Evolutionary conservation across 2,888 invertebrate species (phyloP), one percentile per base, ranked within the genome.

Genomic region (Drosophila mimica): DNA sequence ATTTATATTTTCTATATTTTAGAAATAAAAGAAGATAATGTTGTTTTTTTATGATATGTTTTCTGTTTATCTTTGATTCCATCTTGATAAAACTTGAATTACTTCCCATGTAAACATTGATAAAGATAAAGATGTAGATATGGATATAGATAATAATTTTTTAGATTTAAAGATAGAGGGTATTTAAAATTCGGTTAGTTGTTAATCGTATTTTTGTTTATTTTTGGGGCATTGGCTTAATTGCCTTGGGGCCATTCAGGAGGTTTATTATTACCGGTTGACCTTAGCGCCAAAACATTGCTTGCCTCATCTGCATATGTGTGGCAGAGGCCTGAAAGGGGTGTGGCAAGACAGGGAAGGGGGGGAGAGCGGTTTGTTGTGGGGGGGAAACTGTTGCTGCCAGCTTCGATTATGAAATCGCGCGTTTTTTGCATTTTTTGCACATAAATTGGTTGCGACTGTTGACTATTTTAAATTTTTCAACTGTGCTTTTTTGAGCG

Each of bases 291-390:
- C 68, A 70, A 73, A 66, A 53, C 63, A 33, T 64, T 62, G 49
- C 70, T 84, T 86, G 80, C 88, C 80, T 88, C 85, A 86, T 86
- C 81, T 79, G 89, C 83, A 88, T 88, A 74, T 72, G 65, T 58
- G 36, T 8, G 25, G 46, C 20, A 25, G 52, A 70, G 31, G 46
- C 36, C 31, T 48, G 17, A 34, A n/a, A 40, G 28, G 28, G 28
- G 36, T 57, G 60, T 46, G 67, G 38, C 46, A 17, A 0, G 25
- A 7, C 28, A 8, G 33, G 43, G n/a, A n/a, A 25, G 36, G 33
- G 11, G 36, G 20, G 13, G 9, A 4, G 15, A 4, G 46, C 34
- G 7, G 40, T 30, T 28, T 34, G 38, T n/a, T n/a, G n/a, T n/a
- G 25, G 25, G 43, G 9, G 31, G 13, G 15, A 11, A 4, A 20